Evolutionary conservation across 2,113 vertebrate species (phyloP).

Genomic region (Alexandromys fortis): DNA sequence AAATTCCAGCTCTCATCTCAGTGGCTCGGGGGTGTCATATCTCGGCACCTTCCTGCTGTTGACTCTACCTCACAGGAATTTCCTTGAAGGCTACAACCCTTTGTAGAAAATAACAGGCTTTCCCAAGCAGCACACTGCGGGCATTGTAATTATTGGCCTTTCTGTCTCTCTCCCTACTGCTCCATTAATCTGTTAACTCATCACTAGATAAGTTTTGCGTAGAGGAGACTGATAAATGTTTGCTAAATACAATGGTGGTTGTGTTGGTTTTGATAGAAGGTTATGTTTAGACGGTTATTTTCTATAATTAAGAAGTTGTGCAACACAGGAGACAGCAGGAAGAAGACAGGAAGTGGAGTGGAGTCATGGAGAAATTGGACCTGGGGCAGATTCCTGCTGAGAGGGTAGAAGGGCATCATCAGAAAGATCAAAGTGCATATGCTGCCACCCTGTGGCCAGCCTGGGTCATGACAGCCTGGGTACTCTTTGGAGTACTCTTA

Average conservation of each 20-base stretch:
- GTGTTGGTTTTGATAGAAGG: background rate
- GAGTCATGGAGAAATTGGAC: background rate
- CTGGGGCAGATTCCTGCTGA: fast-evolving
- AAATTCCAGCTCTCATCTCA: background rate
- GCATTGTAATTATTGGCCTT: background rate
- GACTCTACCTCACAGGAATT: background rate
- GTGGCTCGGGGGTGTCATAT: background rate
- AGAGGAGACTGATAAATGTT: background rate
- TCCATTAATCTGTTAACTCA: background rate
- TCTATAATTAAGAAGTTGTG: conserved; percentile 42
- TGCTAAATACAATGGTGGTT: background rate
- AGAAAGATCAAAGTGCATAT: background rate
- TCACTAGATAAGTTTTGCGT: background rate
- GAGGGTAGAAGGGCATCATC: fast-evolving
- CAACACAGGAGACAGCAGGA: background rate
- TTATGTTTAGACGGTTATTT: background rate
- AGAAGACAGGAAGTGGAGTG: background rate
- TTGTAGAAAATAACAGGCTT: background rate
- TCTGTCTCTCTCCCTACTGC: background rate
- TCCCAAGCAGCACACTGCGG: background rate
- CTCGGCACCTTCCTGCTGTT: background rate
- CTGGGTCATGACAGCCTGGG: background rate
- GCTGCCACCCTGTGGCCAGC: conserved; percentile 38
- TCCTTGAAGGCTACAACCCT: background rate
- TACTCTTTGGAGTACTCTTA: too few species aligned